These are phyloP conservation scores for Lordiphosa collinella DNA, from an alignment of 1,140 invertebrate genomes.

Conservation along the genomic window DNA sequence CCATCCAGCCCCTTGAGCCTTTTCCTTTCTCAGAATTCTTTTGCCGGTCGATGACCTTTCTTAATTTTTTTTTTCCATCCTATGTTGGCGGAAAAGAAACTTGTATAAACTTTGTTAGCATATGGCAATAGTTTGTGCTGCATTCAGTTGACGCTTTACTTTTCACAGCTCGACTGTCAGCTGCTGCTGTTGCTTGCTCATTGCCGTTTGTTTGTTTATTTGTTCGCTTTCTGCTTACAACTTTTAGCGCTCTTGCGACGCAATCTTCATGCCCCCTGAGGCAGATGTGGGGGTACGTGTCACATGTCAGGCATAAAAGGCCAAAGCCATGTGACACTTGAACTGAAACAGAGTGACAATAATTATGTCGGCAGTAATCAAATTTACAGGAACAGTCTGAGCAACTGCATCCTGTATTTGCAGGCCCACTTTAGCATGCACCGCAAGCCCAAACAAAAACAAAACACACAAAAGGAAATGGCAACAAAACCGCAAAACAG, in stretches of 20 bases:
- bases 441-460: slow-evolving; percentile 39
- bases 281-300: slow-evolving; percentile 8
- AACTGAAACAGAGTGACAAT: slow-evolving; percentile 51
- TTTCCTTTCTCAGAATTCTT: too few species aligned
- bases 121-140: slow-evolving; percentile 39
- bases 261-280: slow-evolving; percentile 28
- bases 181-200: slow-evolving; percentile 16
- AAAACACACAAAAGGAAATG: slow-evolving; percentile 64
- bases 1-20: too few species aligned
- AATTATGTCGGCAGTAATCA: slow-evolving; percentile 69
- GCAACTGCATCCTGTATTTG: slow-evolving; percentile 12
- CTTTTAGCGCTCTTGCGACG: slow-evolving; percentile 63
- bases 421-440: slow-evolving; percentile 66
- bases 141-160: slow-evolving; percentile 28
- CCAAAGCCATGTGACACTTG: slow-evolving; percentile 30
- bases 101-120: slow-evolving; percentile 68
- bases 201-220: slow-evolving; percentile 41
- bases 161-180: slow-evolving; percentile 31
- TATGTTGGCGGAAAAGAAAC: slow-evolving; percentile 33
- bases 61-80: not conserved
- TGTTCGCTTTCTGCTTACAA: slow-evolving; percentile 52
- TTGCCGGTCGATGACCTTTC: too few species aligned
- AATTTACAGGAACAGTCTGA: slow-evolving; percentile 43
- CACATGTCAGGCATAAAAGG: slow-evolving; percentile 39
- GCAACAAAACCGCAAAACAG: slow-evolving; percentile 60